Evolutionary conservation across 2,113 vertebrate species (phyloP).

Genomic region (Etia nguti): DNA sequence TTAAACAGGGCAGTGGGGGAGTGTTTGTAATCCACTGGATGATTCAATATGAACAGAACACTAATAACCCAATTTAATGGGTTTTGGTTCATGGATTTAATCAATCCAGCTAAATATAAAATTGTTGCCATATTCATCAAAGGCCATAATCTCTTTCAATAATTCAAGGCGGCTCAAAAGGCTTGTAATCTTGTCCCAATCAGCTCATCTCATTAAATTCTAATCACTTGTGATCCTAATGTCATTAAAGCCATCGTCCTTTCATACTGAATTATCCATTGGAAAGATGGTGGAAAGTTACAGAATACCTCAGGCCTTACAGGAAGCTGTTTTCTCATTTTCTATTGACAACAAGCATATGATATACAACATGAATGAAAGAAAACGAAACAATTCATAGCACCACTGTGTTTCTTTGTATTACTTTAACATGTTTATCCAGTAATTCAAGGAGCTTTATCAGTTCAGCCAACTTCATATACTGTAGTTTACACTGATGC

Average conservation of each 20-base stretch:
- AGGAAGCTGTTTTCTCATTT: conserved; percentile 27
- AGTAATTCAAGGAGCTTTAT: background rate
- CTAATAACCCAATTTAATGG: conserved; percentile 1
- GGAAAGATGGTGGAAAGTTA: conserved; percentile 8
- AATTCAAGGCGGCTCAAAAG: background rate
- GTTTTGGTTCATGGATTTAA: conserved; percentile 12
- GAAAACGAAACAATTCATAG: background rate
- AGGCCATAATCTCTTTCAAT: background rate
- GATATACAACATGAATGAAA: background rate
- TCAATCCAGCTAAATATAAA: conserved; percentile 4
- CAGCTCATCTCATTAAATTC: background rate
- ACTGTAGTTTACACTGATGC: background rate
- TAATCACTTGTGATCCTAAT: background rate
- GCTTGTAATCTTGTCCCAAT: background rate
- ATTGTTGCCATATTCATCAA: conserved; percentile 9
- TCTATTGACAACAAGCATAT: conserved; percentile 58
- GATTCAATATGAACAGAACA: conserved; percentile 37
- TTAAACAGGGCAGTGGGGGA: background rate
- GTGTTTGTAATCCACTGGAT: conserved; percentile 22
- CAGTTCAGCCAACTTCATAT: background rate
- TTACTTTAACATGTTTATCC: background rate
- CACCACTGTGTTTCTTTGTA: background rate
- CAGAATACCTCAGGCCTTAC: conserved; percentile 46
- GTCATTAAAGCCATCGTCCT: background rate
- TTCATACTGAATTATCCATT: conserved; percentile 28